phyloP scores from a whole-genome alignment of 2,888 invertebrate genomes.

The Sarcophaga variegata region DNA sequence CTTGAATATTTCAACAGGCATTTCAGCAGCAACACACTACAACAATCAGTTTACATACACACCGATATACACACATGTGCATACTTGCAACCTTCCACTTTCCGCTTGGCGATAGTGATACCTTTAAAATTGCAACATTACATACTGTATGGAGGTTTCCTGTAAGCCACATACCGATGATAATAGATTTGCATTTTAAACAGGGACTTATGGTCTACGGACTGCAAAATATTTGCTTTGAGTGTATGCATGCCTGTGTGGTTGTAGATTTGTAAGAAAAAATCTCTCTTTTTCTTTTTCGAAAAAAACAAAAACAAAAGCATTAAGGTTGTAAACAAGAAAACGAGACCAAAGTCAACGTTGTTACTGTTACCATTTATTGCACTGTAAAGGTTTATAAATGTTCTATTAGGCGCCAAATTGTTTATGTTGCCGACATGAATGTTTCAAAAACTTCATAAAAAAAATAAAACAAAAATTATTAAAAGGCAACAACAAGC shows the following conservation, averaged over 20 bases:
- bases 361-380: constrained; percentile 43
- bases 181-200: constrained; percentile 57
- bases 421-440: constrained; percentile 55
- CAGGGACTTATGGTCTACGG: constrained; percentile 9
- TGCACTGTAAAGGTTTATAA: constrained; percentile 48
- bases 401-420: constrained; percentile 66
- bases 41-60: neutral
- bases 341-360: neutral
- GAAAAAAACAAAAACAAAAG: constrained; percentile 12
- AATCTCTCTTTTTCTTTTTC: neutral
- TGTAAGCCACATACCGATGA: constrained; percentile 46
- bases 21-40: neutral
- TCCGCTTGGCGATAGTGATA: neutral
- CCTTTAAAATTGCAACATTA: constrained; percentile 32
- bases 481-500: too few relatives aligned
- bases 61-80: too few relatives aligned
- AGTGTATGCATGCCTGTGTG: neutral
- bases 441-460: constrained; percentile 25
- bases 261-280: neutral
- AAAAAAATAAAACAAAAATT: neutral
- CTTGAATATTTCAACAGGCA: constrained; percentile 46
- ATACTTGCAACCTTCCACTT: too few relatives aligned
- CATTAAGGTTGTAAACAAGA: neutral
- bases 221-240: constrained; percentile 20
- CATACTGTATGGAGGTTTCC: neutral